Conservation (phyloP, 1,140 invertebrate genomes). For the Drosophila elegans region DNA sequence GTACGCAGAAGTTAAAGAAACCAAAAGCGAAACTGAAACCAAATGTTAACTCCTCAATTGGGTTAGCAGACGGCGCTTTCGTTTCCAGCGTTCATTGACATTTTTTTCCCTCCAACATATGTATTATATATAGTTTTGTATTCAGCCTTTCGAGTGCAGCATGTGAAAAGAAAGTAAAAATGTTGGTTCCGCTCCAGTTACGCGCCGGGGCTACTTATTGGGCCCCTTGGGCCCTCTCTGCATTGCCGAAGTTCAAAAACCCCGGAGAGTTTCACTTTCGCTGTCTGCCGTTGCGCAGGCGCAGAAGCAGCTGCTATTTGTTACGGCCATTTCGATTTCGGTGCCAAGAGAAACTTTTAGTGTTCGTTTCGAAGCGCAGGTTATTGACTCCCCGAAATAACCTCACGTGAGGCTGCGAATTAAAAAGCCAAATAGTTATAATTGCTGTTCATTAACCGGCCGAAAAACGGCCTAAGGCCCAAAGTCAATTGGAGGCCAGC, state of each 20-base stretch:
- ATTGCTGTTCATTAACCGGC: slow-evolving; percentile 11
- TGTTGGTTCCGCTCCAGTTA: slow-evolving; percentile 78
- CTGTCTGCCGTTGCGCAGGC: slow-evolving; percentile 64
- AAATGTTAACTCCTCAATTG: slow-evolving; percentile 56
- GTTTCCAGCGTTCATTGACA: slow-evolving; percentile 73
- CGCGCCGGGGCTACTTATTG: slow-evolving; percentile 19
- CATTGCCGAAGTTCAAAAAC: slow-evolving; percentile 69
- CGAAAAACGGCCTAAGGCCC: slow-evolving; percentile 9
- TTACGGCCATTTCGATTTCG: neutral
- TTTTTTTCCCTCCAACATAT: neutral
- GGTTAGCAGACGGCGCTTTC: slow-evolving; percentile 73
- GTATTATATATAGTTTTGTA: neutral
- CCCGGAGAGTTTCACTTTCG: slow-evolving; percentile 76
- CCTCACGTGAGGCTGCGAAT: slow-evolving; percentile 35
- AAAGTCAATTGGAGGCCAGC: slow-evolving; percentile 12
- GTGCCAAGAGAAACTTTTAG: slow-evolving; percentile 67
- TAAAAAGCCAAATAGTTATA: slow-evolving; percentile 6
- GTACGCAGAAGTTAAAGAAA: slow-evolving; percentile 20
- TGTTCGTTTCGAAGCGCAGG: slow-evolving; percentile 18
- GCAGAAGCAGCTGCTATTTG: slow-evolving; percentile 11
- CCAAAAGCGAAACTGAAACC: slow-evolving; percentile 46
- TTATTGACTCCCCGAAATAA: slow-evolving; percentile 37
- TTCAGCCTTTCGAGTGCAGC: slow-evolving; percentile 39
- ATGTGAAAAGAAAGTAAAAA: slow-evolving; percentile 80
- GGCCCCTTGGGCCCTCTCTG: neutral